Evolutionary conservation across 1,140 invertebrate species (phyloP), one percentile per base, ranked within the genome.

Genomic region (Eupristina koningsbergeri): DNA sequence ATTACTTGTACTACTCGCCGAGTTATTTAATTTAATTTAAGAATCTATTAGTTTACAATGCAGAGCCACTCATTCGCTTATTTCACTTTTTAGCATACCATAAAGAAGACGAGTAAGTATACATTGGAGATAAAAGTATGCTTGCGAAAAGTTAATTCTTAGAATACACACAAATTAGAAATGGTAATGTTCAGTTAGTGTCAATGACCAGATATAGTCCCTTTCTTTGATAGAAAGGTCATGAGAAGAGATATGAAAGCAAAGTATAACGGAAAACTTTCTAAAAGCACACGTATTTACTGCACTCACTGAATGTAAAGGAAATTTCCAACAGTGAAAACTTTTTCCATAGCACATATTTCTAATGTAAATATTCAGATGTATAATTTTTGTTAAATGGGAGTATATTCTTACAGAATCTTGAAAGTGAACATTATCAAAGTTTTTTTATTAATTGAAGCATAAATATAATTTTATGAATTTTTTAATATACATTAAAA

Each of bases 221-320:
- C 26, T 19, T 45, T n/a, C 58, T 63, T 34, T 63, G 39, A 45
- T 61, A 39, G 61, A 78, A 61, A 63, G 45, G 58, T 9, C 15
- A 29, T 45, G 39, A 26, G 22, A 78, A n/a, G 2, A 15, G 3
- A 1, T 26, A 85, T 86, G 89, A 86, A 34, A 80, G n/a, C 8
- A 36, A 9, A 67, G 19, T 39, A 1, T 67, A 36, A 67, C 17
- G 8, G 5, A 13, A 6, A 39, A 8, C 0, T 3, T 19, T 39
- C 22, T 93, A 58, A 58, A 26, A 58, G 22, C 19, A 22, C 53
- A 93, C 94, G 94, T 94, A 94, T 93, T 93, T 94, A 94, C 94
- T 94, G 92, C 93, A 93, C 94, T 93, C 93, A 92, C 91, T 91
- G 94, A 94, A 94, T 95, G 94, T 94, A 74, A 94, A 95, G 94